Evolutionary conservation across 1,140 invertebrate genomes (phyloP), one percentile per base, ranked within the genome.

Genomic region (Heliothis virescens): DNA sequence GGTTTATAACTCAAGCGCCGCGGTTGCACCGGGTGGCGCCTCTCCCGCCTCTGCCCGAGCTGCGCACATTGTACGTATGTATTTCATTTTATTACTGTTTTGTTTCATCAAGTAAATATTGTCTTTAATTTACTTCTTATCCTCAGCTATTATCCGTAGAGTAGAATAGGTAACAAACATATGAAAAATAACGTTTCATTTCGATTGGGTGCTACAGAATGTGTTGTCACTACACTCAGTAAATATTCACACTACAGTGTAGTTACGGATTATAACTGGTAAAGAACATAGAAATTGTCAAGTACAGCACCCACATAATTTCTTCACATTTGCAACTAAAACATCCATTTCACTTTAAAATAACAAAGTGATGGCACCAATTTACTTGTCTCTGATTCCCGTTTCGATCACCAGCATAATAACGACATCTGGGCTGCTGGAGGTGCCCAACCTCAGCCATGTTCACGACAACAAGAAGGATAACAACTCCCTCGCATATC

Each of bases 21-120:
- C 67, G 87, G 29, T 75, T 94, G n/a, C 89, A 87, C 7, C 71
- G 82, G 11, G 75, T 94, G 12, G 84, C 87, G 15, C 81, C 90
- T n/a, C 83, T 94, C 4, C 92, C 92, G 13, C 79, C 90, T 1
- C 84, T 94, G 82, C 91, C 92, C 1, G 90, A 92, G 88, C 90
- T 94, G 34, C 92, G 91, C 89, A 93, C 92, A 89, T 93, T 94
- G 92, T 94, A 94, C 91, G 92, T 94, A 93, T 92, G 91, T 92
- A 92, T 88, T 81, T 89, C 67, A 29, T 79, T 85, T 78, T 84
- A 80, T 81, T 80, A 53, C 69, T 79, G 57, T 79, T 75, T 79
- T 62, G 5, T 82, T 47, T 72, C 73, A 65, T 1, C 0, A 1
- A 67, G 63, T 18, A 57, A 2, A 18, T 57, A 57, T 18, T 57